Base-by-base conservation (phyloP, 53 echinoderm and acorn worm genomes). In the Holothuria scabra region DNA sequence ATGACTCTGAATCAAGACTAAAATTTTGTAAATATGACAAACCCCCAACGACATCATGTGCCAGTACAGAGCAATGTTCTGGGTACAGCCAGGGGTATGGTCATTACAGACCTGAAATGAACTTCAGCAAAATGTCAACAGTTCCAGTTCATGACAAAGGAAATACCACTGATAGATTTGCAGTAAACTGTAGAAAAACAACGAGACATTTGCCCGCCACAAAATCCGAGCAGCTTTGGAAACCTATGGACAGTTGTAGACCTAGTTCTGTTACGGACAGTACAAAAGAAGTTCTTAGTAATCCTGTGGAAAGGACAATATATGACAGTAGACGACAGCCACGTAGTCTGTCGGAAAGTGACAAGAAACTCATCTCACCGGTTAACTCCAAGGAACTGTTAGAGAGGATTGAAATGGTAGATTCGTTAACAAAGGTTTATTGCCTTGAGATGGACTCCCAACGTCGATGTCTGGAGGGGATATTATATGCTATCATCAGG, bases 371-470 rank as follows among this genome's bases (percentile, higher is more conserved):
- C 4, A 57, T 48, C 14, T 81, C 64, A 10, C 82, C 82, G 3
- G 82, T 81, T 24, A 81, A 63, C 46, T 81, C 82, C 3, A 81
- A 64, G 46, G 82, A 64, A 25, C 65, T 89, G n/a, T 22, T 89
- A 34, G 81, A 95, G 60, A 87, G 90, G 22, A 90, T 91, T 33
- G 90, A 90, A 25, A 76, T 88, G 34, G 90, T 95, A 13, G 90
- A 92, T 37, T 67, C 88, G 11, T 66, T 95, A 62, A 90, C 90
- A 29, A 87, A 88, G 31, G 95, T 90, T 7, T 95, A 95, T 55
- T 88, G 84, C 44, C 62, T 75, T 28, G 92, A 90, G 52, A 92
- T 95, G 86, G 87, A 92, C 31, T 86, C 84, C 16, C 95, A 95
- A 74, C 69, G 89, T 56, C 56, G 55, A 26, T 94, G 93, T 56